These are phyloP conservation scores for Ceramica pisi DNA, from an alignment of 2,888 invertebrate species.

Conservation along the genomic window DNA sequence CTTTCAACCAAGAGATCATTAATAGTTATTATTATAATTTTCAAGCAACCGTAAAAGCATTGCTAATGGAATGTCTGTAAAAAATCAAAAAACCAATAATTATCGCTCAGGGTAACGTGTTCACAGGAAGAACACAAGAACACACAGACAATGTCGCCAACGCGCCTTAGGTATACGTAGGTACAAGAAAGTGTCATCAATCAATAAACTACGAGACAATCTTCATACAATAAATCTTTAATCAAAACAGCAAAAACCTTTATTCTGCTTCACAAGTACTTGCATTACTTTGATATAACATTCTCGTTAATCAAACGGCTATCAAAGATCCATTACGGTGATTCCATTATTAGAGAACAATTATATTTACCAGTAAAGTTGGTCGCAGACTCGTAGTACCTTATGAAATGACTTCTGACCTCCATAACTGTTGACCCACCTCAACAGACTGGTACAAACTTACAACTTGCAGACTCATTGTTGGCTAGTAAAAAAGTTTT, in stretches of 20 bases:
- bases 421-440: conserved; percentile 49
- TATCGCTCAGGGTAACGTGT: conserved; percentile 19
- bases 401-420: conserved; percentile 70
- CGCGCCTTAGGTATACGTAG: background rate
- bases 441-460: conserved; percentile 19
- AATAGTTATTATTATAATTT: background rate
- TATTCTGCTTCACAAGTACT: conserved; percentile 48
- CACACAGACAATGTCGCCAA: conserved; percentile 35
- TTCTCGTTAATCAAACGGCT: conserved; percentile 79
- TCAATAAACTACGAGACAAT: conserved; percentile 73
- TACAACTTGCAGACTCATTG: conserved; percentile 59
- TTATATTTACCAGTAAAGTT: conserved; percentile 74
- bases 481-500: conserved; percentile 23
- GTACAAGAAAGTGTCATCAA: conserved; percentile 76
- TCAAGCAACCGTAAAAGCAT: background rate
- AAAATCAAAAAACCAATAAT: conserved; percentile 4
- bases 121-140: conserved; percentile 30
- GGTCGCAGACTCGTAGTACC: conserved; percentile 55
- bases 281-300: conserved; percentile 77
- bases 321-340: conserved; percentile 82
- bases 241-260: conserved; percentile 77
- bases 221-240: conserved; percentile 69
- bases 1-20: background rate
- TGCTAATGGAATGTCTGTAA: conserved; percentile 14
- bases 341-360: conserved; percentile 80